Evolutionary conservation across 2,797 vertebrate species (phyloP).

Genomic region (Enoplosus armatus): DNA sequence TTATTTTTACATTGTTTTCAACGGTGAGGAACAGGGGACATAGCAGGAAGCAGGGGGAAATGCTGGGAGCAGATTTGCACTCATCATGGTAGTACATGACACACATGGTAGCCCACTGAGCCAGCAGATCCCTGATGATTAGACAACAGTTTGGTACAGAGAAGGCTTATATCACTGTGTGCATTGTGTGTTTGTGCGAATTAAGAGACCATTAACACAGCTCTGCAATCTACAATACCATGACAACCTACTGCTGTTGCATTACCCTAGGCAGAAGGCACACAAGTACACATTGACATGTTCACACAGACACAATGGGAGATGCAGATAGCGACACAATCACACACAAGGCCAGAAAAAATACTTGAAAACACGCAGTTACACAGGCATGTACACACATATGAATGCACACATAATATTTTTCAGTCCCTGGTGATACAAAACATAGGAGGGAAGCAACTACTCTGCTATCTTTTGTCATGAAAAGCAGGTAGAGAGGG

Average conservation of each 20-base stretch:
- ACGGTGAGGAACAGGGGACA: slow-evolving; percentile 7
- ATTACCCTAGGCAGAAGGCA: slow-evolving; percentile 41
- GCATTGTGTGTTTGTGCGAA: slow-evolving; percentile 34
- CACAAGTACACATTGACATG: slow-evolving; percentile 24
- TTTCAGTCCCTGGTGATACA: slow-evolving; percentile 23
- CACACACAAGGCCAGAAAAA: slow-evolving; percentile 26
- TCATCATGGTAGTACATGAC: slow-evolving; percentile 40
- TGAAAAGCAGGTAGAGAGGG: slow-evolving; percentile 9
- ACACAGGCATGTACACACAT: neutral
- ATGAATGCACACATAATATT: neutral
- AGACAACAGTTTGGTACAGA: slow-evolving; percentile 42
- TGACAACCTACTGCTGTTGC: slow-evolving; percentile 43
- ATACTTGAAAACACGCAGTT: slow-evolving; percentile 28
- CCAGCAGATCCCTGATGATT: slow-evolving; percentile 56
- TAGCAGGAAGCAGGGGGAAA: slow-evolving; percentile 29
- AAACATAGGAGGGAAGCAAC: slow-evolving; percentile 29
- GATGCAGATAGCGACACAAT: slow-evolving; percentile 26
- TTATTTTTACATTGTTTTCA: slow-evolving; percentile 44
- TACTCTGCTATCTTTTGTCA: slow-evolving; percentile 23
- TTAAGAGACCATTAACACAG: slow-evolving; percentile 46
- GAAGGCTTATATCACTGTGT: slow-evolving; percentile 23
- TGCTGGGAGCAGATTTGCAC: slow-evolving; percentile 38
- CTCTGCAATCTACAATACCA: slow-evolving; percentile 46
- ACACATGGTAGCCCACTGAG: slow-evolving; percentile 44
- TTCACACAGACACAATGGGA: slow-evolving; percentile 26